Evolutionary conservation across 1,140 invertebrate species (phyloP), one percentile per base, ranked within the genome.

Genomic region (Yoshiicerus persimilis): DNA sequence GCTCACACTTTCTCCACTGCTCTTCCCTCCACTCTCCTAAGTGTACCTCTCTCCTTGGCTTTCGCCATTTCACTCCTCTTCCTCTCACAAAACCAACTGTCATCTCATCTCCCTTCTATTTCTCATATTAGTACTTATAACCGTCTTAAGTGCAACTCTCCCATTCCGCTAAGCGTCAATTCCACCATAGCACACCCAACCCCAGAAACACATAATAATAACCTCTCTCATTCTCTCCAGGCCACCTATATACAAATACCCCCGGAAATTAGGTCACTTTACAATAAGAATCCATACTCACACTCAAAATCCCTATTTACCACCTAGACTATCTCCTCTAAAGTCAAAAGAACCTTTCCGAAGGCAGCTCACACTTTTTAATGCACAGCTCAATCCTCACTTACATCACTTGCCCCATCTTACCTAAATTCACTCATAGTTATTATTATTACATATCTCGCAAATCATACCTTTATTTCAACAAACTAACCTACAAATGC

Each of bases 1-100:
- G 38, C 38, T 84, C 83, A 84, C 83, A 84, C 38, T 84, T 84
- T 47, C 47, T 84, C 75, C 34, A 80, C 70, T n/a, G 11, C 32
- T 80, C 75, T 80, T 80, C 38, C 75, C 75, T 34, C 75, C 32
- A 80, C n/a, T 80, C 66, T 30, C 25, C 64, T 66, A 25, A 66
- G 64, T 70, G 66, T 30, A 11, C 25, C 66, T 70, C 11, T n/a
- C 30, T 23, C 34, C 30, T 70, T 30, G 25, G 66, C 66, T 70
- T 70, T 70, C 30, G 30, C 0, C 25, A 70, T 30, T 70, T 70
- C 64, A 27, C 27, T 70, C 27, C 41, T 47, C 41, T 47, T 47
- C 9, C 20, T 41, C 39, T 3, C 2, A 47, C n/a, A 20, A 3
- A 47, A 47, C 41, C 39, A 41, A 41, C 39, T 13, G 13, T 8